Base-by-base conservation (phyloP, 2,888 invertebrate genomes). In the Stenurella melanura region DNA sequence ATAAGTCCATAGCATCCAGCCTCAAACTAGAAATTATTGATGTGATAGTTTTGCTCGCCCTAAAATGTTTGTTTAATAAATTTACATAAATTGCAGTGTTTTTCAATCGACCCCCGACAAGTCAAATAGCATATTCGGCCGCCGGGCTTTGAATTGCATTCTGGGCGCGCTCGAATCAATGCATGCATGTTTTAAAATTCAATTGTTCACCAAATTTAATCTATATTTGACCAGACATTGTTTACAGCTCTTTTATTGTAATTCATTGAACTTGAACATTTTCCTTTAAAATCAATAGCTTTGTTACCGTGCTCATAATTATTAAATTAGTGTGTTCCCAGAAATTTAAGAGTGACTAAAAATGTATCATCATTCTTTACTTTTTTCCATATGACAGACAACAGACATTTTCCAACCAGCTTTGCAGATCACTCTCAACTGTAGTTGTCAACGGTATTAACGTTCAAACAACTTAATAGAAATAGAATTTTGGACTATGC, bases 141-240 rank as follows among this genome's bases (percentile, higher is more conserved):
- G 50, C 15, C 50, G 50, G n/a, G 1, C 15, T 50, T 50, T n/a
- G 6, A 50, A 50, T n/a, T 50, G 50, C 50, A 50, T 50, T 50
- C 50, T 50, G 50, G 50, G 50, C 50, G 50, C 50, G n/a, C 12
- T 50, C 50, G 50, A 50, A 50, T 50, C 50, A 50, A 50, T 50
- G 50, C 50, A 50, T n/a, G 50, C 50, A 50, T 17, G n/a, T 74
- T 71, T 75, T 75, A 50, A 70, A 77, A 70, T 71, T 71, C 74
- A 57, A 67, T 74, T 77, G 77, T 74, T 68, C 34, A 58, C 42
- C 60, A 70, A 72, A 75, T 66, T 74, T 68, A 66, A 63, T 74
- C 74, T 21, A 63, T 63, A 68, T 77, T 77, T 77, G 60, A 60
- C 19, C 56, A 75, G 61, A 77, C 50, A n/a, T 50, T 50, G n/a